Base-by-base conservation (phyloP, 2,113 vertebrate species). In the Xiphias gladius region DNA sequence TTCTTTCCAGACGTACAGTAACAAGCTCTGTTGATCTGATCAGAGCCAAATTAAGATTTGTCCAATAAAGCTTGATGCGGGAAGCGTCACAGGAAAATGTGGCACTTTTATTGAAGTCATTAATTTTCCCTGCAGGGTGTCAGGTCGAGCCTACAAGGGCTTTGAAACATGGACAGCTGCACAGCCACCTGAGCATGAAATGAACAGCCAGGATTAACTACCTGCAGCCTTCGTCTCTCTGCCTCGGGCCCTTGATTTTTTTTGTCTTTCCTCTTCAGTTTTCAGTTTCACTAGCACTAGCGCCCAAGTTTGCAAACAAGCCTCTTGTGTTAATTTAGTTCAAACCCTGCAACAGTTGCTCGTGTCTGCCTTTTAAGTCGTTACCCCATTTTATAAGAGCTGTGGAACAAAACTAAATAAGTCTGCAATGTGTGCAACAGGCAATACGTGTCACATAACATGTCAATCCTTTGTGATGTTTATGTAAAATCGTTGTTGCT, bases 41-140 rank as follows among this genome's bases (percentile, higher is more conserved):
- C 78, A 80, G 55, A 82, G 88, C 79, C 87, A 86, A 91, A 92
- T 90, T 88, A 88, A 88, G 76, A 66, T 65, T 74, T 59, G 54
- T 85, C 79, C 89, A 89, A 85, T 93, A 88, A 91, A 87, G 35
- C 35, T 77, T 69, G n/a, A 73, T 48, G 90, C 67, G 57, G 80
- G 90, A 82, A 88, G 81, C 80, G 71, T 88, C 70, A 75, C 20
- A 74, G 84, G 88, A 59, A 91, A 93, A 90, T 83, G 86, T 86
- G 88, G 57, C 88, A 61, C 72, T 92, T 93, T 94, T 93, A 95
- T 93, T 91, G 88, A 89, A 94, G 92, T 92, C 93, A 94, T 95
- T 95, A 91, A 84, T 91, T 92, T 69, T 71, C 76, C 76, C 77
- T 74, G 90, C 82, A 81, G 70, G 80, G 75, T 10, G 59, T 80